Percentiles rank a stretch among this genome's conserved stretches.
Conservation (phyloP, 2,797 vertebrate genomes). For the Anniella stebbinsi region DNA sequence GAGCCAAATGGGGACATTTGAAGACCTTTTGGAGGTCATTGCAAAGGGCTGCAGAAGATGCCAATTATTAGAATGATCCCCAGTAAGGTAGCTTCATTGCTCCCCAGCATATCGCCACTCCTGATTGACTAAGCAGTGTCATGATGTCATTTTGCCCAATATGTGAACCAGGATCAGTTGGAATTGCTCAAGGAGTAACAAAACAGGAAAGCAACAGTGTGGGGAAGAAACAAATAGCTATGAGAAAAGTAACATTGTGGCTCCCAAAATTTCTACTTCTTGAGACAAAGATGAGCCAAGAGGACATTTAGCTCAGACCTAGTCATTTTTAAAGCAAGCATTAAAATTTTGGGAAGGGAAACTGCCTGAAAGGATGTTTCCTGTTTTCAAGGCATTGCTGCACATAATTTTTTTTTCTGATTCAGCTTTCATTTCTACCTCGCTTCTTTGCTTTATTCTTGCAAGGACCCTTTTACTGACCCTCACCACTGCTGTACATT, state of each 20-base stretch:
- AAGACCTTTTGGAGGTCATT: not conserved
- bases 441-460: not conserved
- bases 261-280: not conserved
- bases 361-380: constrained; percentile 1
- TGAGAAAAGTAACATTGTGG: not conserved
- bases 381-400: not conserved
- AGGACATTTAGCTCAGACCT: not conserved
- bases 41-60: not conserved
- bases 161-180: not conserved
- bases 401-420: not conserved
- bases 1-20: not conserved
- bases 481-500: not conserved
- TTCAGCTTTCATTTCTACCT: constrained; percentile 20
- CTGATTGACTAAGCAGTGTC: not conserved
- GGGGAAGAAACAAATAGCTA: not conserved
- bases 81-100: not conserved
- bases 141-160: not conserved
- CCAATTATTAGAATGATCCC: not conserved
- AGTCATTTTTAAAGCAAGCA: constrained; percentile 3
- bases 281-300: not conserved
- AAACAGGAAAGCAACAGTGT: not conserved
- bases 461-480: constrained; percentile 11
- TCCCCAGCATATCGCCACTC: not conserved
- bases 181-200: not conserved
- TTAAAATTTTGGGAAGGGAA: not conserved